These are phyloP conservation scores for Nycticryphes semicollaris DNA, from an alignment of 2,113 vertebrate genomes.

Conservation along the genomic window DNA sequence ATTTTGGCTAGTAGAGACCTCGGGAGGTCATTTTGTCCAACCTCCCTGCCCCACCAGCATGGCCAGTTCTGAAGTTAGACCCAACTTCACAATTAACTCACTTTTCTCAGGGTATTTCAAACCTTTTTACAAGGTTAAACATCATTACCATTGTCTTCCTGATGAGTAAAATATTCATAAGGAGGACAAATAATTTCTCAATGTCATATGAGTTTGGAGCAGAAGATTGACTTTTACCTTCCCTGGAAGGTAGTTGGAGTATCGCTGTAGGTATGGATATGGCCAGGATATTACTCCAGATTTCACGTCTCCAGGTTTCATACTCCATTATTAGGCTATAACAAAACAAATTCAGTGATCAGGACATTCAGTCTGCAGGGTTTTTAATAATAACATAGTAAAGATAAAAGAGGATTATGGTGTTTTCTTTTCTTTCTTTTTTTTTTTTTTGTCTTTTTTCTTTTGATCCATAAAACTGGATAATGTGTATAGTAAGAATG, in stretches of 20 bases:
- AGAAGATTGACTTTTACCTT: background rate
- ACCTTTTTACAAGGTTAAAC: background rate
- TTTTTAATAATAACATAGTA: background rate
- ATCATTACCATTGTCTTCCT: background rate
- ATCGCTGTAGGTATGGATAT: background rate
- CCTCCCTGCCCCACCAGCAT: background rate
- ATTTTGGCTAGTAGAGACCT: background rate
- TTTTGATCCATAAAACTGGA: background rate
- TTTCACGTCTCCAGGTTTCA: background rate
- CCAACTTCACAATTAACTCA: background rate
- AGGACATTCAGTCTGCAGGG: background rate
- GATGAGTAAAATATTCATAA: background rate
- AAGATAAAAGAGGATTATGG: background rate
- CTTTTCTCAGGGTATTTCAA: background rate
- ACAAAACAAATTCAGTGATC: background rate
- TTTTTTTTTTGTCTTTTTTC: too few relatives aligned
- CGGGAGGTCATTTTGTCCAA: background rate
- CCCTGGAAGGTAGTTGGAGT: background rate
- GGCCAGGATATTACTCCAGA: background rate
- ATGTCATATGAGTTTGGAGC: background rate
- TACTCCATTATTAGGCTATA: background rate
- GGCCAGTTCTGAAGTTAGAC: background rate
- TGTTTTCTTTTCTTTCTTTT: too few relatives aligned
- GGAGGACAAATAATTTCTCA: background rate
- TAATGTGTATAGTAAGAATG: background rate